A percentile compares a stretch with the other conserved stretches of the same genome.
phyloP scores from a whole-genome alignment of 1,140 invertebrate genomes.

The Procambarus virginalis region DNA sequence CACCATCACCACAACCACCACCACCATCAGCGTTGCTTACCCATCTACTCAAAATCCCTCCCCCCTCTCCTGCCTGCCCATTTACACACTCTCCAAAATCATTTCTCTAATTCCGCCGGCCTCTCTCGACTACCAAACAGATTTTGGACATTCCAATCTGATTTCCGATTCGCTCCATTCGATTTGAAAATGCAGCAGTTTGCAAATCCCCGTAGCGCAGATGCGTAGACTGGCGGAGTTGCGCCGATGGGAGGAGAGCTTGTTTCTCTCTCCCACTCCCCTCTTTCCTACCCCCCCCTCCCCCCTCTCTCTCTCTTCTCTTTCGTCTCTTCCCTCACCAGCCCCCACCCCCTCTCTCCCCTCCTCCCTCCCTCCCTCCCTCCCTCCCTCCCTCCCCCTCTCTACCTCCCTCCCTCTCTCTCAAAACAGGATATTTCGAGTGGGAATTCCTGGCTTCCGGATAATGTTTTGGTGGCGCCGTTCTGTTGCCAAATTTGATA shows the following conservation, averaged over 20 bases:
- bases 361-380: background rate
- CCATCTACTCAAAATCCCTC: slow-evolving; percentile 56
- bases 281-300: too few relatives aligned
- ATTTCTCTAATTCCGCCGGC: slow-evolving; percentile 50
- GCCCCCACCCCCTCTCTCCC: too few relatives aligned
- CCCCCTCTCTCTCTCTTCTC: background rate
- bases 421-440: slow-evolving; percentile 63
- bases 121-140: slow-evolving; percentile 57
- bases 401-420: background rate
- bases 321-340: too few relatives aligned
- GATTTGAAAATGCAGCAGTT: slow-evolving; percentile 67
- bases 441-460: slow-evolving; percentile 46
- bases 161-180: slow-evolving; percentile 67
- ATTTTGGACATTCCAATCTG: slow-evolving; percentile 65
- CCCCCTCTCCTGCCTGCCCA: slow-evolving; percentile 27
- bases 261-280: too few relatives aligned
- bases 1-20: background rate
- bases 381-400: too few relatives aligned
- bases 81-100: slow-evolving; percentile 57
- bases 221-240: slow-evolving; percentile 57
- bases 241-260: slow-evolving; percentile 15
- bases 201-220: slow-evolving; percentile 60
- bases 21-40: slow-evolving; percentile 17
- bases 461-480: slow-evolving; percentile 54
- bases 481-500: slow-evolving; percentile 52